Conservation (phyloP, 2,888 invertebrate genomes). For the Corythucha ciliata region DNA sequence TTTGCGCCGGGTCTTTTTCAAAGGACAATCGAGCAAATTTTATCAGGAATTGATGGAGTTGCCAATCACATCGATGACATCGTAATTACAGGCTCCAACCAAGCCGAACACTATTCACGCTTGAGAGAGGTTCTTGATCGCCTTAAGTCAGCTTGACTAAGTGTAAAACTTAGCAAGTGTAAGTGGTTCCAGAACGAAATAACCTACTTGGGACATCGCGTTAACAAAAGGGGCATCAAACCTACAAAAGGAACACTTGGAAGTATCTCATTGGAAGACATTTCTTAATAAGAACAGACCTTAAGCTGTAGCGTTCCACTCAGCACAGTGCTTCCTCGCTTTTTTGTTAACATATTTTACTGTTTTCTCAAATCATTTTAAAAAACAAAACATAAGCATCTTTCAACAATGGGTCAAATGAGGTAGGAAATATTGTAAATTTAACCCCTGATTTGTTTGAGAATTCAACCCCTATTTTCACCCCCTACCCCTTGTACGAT, state of each 20-base stretch:
- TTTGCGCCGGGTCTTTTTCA: slow-evolving; percentile 1
- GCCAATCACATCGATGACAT: background rate
- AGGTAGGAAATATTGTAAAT: too few relatives aligned
- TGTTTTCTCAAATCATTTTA: too few relatives aligned
- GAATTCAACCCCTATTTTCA: too few relatives aligned
- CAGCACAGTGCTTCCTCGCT: too few relatives aligned
- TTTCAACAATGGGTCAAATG: too few relatives aligned
- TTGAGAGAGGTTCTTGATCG: background rate
- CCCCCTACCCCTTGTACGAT: too few relatives aligned
- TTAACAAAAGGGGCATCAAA: background rate
- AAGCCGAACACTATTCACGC: background rate
- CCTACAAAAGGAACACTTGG: too few relatives aligned
- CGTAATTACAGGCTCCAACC: background rate
- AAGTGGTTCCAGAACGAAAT: background rate
- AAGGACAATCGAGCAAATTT: background rate
- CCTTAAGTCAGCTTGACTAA: background rate
- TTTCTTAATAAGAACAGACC: slow-evolving; percentile 4
- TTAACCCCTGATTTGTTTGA: too few relatives aligned
- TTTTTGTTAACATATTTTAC: too few relatives aligned
- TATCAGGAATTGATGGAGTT: background rate
- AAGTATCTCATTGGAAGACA: slow-evolving; percentile 1
- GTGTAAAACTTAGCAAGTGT: background rate
- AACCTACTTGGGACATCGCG: background rate
- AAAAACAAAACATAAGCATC: too few relatives aligned
- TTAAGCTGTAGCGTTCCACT: too few relatives aligned